These are phyloP conservation scores for Leptinotarsa defecta DNA, from an alignment of 1,140 invertebrate species.

Conservation along the genomic window DNA sequence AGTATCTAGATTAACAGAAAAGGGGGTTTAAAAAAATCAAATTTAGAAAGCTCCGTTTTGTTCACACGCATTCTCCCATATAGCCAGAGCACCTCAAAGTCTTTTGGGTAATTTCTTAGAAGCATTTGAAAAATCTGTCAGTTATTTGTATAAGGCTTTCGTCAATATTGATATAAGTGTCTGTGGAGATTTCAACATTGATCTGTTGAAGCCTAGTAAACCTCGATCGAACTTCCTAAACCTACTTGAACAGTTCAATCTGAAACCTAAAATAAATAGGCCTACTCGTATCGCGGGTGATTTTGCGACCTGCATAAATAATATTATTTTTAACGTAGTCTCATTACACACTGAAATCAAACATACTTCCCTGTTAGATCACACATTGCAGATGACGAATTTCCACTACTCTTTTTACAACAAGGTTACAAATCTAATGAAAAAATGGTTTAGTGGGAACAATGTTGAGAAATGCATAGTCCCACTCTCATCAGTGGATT, in stretches of 20 bases:
- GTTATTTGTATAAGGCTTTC: neutral
- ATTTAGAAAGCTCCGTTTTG: too few relatives aligned
- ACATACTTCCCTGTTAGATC: neutral
- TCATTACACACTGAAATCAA: neutral
- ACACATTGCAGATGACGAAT: neutral
- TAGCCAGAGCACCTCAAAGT: too few relatives aligned
- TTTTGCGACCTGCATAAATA: neutral
- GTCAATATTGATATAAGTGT: neutral
- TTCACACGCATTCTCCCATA: too few relatives aligned
- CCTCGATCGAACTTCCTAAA: neutral
- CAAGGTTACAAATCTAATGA: neutral
- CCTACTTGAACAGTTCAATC: neutral
- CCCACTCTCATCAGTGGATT: neutral
- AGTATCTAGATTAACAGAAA: too few relatives aligned
- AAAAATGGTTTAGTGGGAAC: neutral
- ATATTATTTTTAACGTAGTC: neutral
- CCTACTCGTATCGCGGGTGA: neutral
- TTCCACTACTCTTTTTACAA: neutral
- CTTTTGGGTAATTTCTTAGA: too few relatives aligned
- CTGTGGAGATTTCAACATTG: neutral
- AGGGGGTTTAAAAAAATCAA: too few relatives aligned
- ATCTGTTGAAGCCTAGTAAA: neutral
- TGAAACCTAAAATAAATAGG: neutral
- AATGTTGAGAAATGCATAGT: neutral
- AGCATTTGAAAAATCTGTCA: too few relatives aligned